Evolutionary conservation across 2,888 invertebrate species (phyloP).

Genomic region (Lasioglossum lativentre): DNA sequence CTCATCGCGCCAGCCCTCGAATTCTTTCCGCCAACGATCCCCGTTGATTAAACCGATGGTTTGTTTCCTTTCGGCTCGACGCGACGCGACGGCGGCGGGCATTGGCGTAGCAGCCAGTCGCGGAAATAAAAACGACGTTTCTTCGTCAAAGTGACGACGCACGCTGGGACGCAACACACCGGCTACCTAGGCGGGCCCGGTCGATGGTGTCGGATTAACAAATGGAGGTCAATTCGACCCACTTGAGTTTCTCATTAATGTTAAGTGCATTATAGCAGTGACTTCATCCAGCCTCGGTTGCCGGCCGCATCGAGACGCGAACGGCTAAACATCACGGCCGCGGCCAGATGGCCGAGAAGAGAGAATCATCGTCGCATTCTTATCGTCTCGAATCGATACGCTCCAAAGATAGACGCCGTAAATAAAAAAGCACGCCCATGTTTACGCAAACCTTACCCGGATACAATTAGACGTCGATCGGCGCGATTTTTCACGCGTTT

Average conservation of each 20-base stretch:
- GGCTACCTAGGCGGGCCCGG: constrained; percentile 15
- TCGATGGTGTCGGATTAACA: constrained; percentile 63
- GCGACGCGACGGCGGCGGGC: background rate
- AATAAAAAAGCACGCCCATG: constrained; percentile 10
- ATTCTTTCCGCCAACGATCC: background rate
- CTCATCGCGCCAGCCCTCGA: constrained; percentile 4
- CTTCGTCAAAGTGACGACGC: background rate
- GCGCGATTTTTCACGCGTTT: background rate
- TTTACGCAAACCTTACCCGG: background rate
- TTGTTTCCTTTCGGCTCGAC: background rate
- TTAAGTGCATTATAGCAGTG: constrained; percentile 67
- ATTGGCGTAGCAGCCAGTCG: constrained; percentile 11
- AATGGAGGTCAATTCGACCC: constrained; percentile 78
- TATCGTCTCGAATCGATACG: constrained; percentile 5
- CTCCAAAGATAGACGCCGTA: constrained; percentile 5
- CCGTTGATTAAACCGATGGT: constrained; percentile 22
- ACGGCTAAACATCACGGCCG: constrained; percentile 27
- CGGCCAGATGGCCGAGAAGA: background rate
- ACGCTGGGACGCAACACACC: background rate
- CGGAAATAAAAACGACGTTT: constrained; percentile 43
- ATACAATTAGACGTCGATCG: background rate
- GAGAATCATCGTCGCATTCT: constrained; percentile 2
- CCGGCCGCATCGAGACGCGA: constrained; percentile 20
- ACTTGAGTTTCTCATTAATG: constrained; percentile 76
- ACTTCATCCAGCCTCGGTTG: constrained; percentile 58